Conservation (phyloP, 2,797 vertebrate genomes). For the Melanotaenia maccullochi region DNA sequence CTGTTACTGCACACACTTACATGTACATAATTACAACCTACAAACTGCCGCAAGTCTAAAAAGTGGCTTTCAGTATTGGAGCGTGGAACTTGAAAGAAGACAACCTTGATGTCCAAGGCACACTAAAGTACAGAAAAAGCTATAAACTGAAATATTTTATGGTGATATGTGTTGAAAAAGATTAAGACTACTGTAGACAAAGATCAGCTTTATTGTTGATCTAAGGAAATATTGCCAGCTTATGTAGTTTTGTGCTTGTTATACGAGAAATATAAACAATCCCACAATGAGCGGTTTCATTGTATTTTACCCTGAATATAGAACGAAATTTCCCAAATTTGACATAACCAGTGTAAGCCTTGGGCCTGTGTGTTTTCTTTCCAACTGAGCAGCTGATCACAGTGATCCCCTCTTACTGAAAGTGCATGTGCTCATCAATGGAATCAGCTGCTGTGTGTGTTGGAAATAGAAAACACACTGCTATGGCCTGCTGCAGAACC, state of each 20-base stretch:
- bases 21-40: slow-evolving; percentile 1
- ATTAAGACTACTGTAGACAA: slow-evolving; percentile 33
- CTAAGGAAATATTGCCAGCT: slow-evolving; percentile 8
- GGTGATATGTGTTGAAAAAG: slow-evolving; percentile 43
- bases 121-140: slow-evolving; percentile 51
- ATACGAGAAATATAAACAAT: slow-evolving; percentile 14
- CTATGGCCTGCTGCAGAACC: slow-evolving; percentile 43
- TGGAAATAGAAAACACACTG: slow-evolving; percentile 24
- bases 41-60: slow-evolving; percentile 17
- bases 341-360: slow-evolving; percentile 10
- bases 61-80: slow-evolving; percentile 35
- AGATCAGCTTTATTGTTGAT: slow-evolving; percentile 23
- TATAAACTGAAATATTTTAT: neutral
- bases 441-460: slow-evolving; percentile 32
- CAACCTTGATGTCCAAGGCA: slow-evolving; percentile 67
- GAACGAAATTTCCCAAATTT: slow-evolving; percentile 13
- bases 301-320: slow-evolving; percentile 8
- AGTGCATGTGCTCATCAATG: slow-evolving; percentile 17
- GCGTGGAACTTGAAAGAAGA: slow-evolving; percentile 35
- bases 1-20: slow-evolving; percentile 4
- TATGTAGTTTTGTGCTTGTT: slow-evolving; percentile 50
- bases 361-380: slow-evolving; percentile 19
- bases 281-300: neutral
- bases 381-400: slow-evolving; percentile 40
- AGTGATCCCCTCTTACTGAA: slow-evolving; percentile 10